A percentile compares a stretch with the other conserved stretches of the same genome.
Evolutionary conservation across 2,797 vertebrate species (phyloP).

Genomic region (Danio jaintianensis): DNA sequence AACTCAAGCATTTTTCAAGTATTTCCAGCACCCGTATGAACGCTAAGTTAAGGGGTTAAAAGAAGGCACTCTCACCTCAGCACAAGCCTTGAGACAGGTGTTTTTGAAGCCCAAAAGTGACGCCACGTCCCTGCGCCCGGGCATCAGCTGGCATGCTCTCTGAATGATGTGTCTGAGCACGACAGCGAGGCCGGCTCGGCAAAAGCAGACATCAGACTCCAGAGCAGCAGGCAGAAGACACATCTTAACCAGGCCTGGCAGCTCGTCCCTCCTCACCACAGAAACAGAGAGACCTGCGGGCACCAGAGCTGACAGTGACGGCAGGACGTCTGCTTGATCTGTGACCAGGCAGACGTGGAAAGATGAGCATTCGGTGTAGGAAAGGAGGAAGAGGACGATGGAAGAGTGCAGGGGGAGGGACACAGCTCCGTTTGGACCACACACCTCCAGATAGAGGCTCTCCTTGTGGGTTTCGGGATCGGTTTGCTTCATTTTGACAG

Average conservation of each 20-base stretch:
- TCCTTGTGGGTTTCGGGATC: constrained; percentile 68
- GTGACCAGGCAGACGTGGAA: constrained; percentile 83
- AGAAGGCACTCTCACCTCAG: constrained; percentile 84
- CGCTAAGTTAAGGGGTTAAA: too few relatives aligned
- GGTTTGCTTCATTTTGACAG: constrained; percentile 80
- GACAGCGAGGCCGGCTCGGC: constrained; percentile 93
- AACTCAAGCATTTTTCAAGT: too few relatives aligned
- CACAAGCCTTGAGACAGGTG: constrained; percentile 97
- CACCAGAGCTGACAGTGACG: constrained; percentile 56
- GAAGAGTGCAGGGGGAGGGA: constrained; percentile 90
- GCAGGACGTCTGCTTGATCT: constrained; percentile 50
- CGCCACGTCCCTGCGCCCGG: constrained; percentile 81
- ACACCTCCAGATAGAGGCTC: constrained; percentile 86
- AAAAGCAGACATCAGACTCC: constrained; percentile 81
- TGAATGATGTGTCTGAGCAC: constrained; percentile 90
- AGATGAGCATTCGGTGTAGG: constrained; percentile 88
- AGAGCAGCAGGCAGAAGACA: constrained; percentile 89
- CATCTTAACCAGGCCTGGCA: constrained; percentile 84
- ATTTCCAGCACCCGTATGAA: too few relatives aligned
- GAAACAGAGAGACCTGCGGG: constrained; percentile 68
- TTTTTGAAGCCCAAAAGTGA: constrained; percentile 96
- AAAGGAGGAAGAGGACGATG: constrained; percentile 88
- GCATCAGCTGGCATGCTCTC: constrained; percentile 78
- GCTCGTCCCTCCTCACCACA: constrained; percentile 71
- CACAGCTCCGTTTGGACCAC: constrained; percentile 68